These are phyloP conservation scores for Druceiella hillmani DNA, from an alignment of 2,888 invertebrate species.

Conservation along the genomic window DNA sequence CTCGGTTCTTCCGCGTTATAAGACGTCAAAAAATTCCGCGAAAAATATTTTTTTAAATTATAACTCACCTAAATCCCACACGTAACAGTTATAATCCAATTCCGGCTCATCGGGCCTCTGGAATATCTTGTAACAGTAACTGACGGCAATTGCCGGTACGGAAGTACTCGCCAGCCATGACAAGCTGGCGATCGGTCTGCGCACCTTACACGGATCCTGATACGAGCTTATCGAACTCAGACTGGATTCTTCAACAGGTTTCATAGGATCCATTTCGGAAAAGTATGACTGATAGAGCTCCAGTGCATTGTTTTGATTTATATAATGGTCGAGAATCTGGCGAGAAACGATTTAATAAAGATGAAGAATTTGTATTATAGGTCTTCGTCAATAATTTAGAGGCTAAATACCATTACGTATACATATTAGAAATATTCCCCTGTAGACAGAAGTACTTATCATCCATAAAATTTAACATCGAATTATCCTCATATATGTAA, in stretches of 20 bases:
- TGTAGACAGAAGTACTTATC: too few species aligned
- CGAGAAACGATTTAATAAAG: slow-evolving; percentile 9
- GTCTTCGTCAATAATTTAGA: too few species aligned
- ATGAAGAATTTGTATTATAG: too few species aligned
- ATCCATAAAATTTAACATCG: too few species aligned
- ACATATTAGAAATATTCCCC: too few species aligned
- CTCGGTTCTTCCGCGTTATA: too few species aligned
- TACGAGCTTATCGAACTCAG: slow-evolving; percentile 63
- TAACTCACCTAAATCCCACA: slow-evolving; percentile 65
- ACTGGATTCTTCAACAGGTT: slow-evolving; percentile 51
- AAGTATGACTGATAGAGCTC: slow-evolving; percentile 78
- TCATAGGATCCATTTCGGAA: slow-evolving; percentile 42
- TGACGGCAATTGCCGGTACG: slow-evolving; percentile 59
- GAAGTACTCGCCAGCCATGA: too few species aligned
- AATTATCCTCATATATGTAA: too few species aligned
- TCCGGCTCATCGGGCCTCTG: slow-evolving; percentile 16
- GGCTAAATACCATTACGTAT: too few species aligned
- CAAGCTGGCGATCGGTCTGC: slow-evolving; percentile 52
- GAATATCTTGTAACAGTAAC: slow-evolving; percentile 47
- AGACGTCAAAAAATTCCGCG: too few species aligned
- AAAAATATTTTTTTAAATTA: too few species aligned
- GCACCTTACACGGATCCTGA: slow-evolving; percentile 45
- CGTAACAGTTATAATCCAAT: slow-evolving; percentile 55
- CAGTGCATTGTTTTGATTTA: slow-evolving; percentile 73
- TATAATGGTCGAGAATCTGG: slow-evolving; percentile 60